Evolutionary conservation across 2,888 invertebrate species (phyloP), one percentile per base, ranked within the genome.

Genomic region (Parnassius smintheus): DNA sequence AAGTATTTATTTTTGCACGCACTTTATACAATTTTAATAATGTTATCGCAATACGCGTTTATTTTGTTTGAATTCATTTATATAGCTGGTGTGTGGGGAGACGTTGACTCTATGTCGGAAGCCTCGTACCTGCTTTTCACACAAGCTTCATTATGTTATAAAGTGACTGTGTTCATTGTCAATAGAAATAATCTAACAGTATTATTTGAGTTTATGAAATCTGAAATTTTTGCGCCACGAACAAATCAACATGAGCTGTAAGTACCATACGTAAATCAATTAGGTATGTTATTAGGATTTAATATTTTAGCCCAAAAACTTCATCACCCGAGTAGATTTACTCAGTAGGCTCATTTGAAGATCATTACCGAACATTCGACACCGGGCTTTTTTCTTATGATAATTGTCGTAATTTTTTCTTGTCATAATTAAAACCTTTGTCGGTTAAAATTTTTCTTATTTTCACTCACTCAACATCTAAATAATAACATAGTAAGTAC

Each of bases 71-170:
- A 88, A 65, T 72, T 89, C 1, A 76, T 86, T 55, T 87, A 89
- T 65, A 81, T 90, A 60, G 74, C 67, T 0, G 65, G 75, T 1
- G 87, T 87, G 0, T 86, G 86, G 85, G 89, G 89, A 0, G 85
- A 90, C 55, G 70, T 89, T 0, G 83, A 82, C 3, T 83, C 78
- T 2, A 83, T 88, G 0, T 85, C 88, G 0, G 86, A 88, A 61
- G 86, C 85, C 0, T 86, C 86, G 0, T 86, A 83, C 60, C 67
- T 91, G 59, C 70, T 90, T 0, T 89, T 90, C 66, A 87, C 91
- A 0, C 86, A 88, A 64, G 87, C 86, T 0, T 85, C 86, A 0
- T 71, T 87, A 2, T 90, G 88, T 60, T 85, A 83, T 49, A 91
- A 91, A 66, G 74, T 78, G 0, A 85, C 86, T 0, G 80, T 80